Percentiles rank a stretch among this genome's conserved stretches.
Evolutionary conservation across 2,888 invertebrate species (phyloP).

Genomic region (Germaria angustata): DNA sequence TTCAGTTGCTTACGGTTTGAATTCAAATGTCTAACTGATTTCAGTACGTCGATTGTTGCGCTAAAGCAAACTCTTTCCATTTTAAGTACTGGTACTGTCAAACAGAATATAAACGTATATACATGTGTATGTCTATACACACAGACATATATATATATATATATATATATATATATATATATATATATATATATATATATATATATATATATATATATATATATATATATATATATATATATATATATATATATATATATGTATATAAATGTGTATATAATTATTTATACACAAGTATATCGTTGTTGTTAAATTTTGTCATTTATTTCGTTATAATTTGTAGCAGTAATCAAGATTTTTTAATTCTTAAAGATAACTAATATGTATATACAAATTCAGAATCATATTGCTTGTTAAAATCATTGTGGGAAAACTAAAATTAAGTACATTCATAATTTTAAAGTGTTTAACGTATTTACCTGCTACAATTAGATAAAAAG

Average conservation of each 20-base stretch:
- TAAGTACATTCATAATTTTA: neutral
- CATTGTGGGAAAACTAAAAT: neutral
- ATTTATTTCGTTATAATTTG: slow-evolving; percentile 37
- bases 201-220: neutral
- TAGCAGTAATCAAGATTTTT: slow-evolving; percentile 21
- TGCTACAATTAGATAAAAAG: neutral
- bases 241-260: neutral
- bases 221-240: neutral
- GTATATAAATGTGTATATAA: neutral
- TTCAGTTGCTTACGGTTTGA: slow-evolving; percentile 65
- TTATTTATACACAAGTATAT: slow-evolving; percentile 7
- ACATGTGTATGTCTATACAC: neutral
- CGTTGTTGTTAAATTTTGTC: slow-evolving; percentile 2
- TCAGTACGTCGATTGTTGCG: slow-evolving; percentile 45
- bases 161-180: slow-evolving; percentile 1
- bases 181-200: neutral
- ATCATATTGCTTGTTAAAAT: neutral
- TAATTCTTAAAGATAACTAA: slow-evolving; percentile 36
- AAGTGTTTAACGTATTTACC: slow-evolving; percentile 29
- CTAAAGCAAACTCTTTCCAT: slow-evolving; percentile 49
- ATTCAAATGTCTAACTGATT: slow-evolving; percentile 67
- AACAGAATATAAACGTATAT: slow-evolving; percentile 28
- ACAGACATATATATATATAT: neutral
- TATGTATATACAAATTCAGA: neutral
- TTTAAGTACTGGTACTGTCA: slow-evolving; percentile 33